Percentiles rank a stretch among this genome's conserved stretches.
Conservation (phyloP, 2,888 invertebrate species). For the Masnerella sp. region DNA sequence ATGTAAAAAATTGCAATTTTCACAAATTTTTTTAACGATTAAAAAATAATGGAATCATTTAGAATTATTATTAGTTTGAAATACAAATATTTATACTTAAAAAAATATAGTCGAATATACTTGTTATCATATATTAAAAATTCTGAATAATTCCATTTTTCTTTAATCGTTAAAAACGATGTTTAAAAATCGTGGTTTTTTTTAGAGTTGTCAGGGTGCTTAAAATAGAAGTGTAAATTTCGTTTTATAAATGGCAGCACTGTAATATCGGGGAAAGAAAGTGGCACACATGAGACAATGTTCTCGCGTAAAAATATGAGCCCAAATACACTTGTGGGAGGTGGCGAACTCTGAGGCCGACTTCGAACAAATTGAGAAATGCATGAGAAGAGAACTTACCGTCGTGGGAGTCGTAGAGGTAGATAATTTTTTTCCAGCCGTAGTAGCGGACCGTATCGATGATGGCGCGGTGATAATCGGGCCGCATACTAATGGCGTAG, state of each 20-base stretch:
- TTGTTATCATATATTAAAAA: too few relatives aligned
- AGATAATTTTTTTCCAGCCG: constrained; percentile 92
- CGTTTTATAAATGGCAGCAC: constrained; percentile 11
- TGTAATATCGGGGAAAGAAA: constrained; percentile 61
- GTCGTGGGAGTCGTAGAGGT: constrained; percentile 93
- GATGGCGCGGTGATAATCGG: constrained; percentile 96
- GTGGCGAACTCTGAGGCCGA: constrained; percentile 60
- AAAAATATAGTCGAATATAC: too few relatives aligned
- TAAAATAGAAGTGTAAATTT: constrained; percentile 12
- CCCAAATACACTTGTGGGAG: constrained; percentile 62
- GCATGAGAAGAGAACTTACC: constrained; percentile 81
- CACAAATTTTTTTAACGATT: too few relatives aligned
- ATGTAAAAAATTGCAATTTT: too few relatives aligned
- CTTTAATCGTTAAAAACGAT: background rate
- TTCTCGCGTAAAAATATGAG: constrained; percentile 68
- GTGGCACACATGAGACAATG: constrained; percentile 65
- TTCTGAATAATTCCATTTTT: too few relatives aligned
- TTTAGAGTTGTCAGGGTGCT: background rate
- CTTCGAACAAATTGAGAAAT: constrained; percentile 70
- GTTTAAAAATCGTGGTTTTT: background rate
- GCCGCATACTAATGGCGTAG: constrained; percentile 95
- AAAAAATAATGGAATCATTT: too few relatives aligned
- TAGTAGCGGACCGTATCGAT: constrained; percentile 96
- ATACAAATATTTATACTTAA: too few relatives aligned
- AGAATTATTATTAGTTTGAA: too few relatives aligned